Conservation (phyloP, 2,113 vertebrate species). For the Tautogolabrus adspersus region DNA sequence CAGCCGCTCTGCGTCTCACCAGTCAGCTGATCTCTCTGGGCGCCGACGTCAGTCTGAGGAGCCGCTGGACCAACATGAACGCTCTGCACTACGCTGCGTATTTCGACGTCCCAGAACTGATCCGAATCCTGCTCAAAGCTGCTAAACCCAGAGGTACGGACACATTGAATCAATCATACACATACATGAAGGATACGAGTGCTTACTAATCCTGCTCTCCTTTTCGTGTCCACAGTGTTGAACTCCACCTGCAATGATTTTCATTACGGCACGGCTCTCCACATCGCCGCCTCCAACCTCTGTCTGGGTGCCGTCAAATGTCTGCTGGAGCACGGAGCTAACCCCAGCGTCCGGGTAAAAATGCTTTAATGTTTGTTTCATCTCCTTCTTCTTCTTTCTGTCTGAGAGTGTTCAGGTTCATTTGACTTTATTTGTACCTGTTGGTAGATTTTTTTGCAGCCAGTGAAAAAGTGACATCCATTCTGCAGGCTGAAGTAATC, state of each 20-base stretch:
- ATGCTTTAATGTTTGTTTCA: no score
- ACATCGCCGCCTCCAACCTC: conserved; percentile 95
- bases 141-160: conserved; percentile 86
- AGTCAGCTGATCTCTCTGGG: conserved; percentile 89
- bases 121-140: conserved; percentile 89
- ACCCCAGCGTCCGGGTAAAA: conserved; percentile 84
- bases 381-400: no score
- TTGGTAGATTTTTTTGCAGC: no score
- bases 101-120: conserved; percentile 92
- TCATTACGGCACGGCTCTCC: conserved; percentile 91
- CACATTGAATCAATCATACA: neutral
- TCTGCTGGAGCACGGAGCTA: conserved; percentile 93
- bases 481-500: no score
- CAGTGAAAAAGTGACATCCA: no score
- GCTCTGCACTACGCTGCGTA: conserved; percentile 94
- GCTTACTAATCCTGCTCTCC: neutral
- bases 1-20: conserved; percentile 88
- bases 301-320: conserved; percentile 92
- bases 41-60: conserved; percentile 90
- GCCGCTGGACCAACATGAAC: conserved; percentile 97
- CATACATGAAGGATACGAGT: no score
- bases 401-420: no score
- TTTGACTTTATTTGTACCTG: no score
- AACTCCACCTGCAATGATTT: conserved; percentile 95
- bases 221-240: conserved; percentile 80